A percentile compares a stretch with the other conserved stretches of the same genome.
Evolutionary conservation across 2,888 invertebrate species (phyloP).

Genomic region (Osedax fenrisi): DNA sequence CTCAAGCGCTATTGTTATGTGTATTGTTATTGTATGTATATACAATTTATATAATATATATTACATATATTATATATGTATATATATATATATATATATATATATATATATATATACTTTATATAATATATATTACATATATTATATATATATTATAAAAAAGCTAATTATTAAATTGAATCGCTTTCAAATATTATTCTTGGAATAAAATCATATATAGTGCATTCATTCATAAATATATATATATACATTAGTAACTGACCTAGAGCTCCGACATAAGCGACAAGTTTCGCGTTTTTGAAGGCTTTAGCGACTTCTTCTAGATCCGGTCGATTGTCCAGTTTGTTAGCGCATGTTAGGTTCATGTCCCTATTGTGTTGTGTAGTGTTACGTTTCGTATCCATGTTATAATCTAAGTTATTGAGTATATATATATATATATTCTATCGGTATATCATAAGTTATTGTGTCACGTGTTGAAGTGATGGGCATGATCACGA

Average conservation of each 20-base stretch:
- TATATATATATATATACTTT: not conserved
- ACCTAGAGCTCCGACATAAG: conserved; percentile 38
- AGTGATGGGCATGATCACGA: too few relatives aligned
- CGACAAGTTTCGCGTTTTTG: conserved; percentile 37
- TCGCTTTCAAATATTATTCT: too few relatives aligned
- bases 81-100: not conserved
- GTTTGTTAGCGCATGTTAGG: conserved; percentile 39
- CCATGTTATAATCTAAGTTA: not conserved
- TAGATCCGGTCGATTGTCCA: conserved; percentile 44
- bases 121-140: not conserved
- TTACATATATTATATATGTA: not conserved
- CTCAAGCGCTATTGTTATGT: too few relatives aligned
- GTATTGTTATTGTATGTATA: not conserved
- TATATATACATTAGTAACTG: too few relatives aligned
- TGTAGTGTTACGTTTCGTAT: not conserved
- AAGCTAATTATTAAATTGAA: not conserved
- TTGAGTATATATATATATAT: too few relatives aligned
- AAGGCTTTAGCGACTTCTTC: conserved; percentile 41
- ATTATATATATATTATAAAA: not conserved
- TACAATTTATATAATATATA: not conserved
- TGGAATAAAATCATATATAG: too few relatives aligned
- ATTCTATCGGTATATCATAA: too few relatives aligned
- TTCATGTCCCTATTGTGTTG: conserved; percentile 40
- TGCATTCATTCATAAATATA: too few relatives aligned
- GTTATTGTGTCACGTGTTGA: too few relatives aligned